A percentile compares a stretch with the other conserved stretches of the same genome.
Evolutionary conservation across 2,113 vertebrate species (phyloP).

Genomic region (Peromyscus maniculatus): DNA sequence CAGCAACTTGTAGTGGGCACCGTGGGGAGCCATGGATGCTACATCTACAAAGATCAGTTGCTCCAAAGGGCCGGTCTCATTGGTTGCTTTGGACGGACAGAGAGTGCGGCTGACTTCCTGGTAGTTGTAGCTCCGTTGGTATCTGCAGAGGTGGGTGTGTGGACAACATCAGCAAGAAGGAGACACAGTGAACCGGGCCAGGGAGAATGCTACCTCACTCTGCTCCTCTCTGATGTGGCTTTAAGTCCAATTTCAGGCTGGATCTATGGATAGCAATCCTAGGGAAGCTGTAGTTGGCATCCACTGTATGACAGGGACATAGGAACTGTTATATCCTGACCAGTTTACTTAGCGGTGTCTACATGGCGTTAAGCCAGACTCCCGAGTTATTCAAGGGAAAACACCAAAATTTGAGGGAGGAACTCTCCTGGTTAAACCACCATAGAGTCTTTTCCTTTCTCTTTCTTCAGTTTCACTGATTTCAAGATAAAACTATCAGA

Average conservation of each 20-base stretch:
- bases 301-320: background rate
- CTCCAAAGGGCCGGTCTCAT: conserved; percentile 84
- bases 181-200: background rate
- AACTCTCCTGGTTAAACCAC: background rate
- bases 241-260: conserved; percentile 6
- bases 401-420: background rate
- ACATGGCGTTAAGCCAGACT: background rate
- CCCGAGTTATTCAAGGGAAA: background rate
- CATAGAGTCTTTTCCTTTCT: background rate
- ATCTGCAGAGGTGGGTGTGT: conserved; percentile 75
- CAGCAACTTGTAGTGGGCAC: conserved; percentile 86
- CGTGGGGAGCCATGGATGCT: conserved; percentile 89
- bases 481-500: background rate
- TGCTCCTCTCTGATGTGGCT: background rate
- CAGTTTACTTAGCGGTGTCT: background rate
- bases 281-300: background rate
- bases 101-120: conserved; percentile 91
- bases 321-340: background rate
- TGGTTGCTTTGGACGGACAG: conserved; percentile 88
- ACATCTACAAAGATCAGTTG: conserved; percentile 89
- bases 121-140: conserved; percentile 90
- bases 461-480: background rate
- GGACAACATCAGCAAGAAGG: background rate
- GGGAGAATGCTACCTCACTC: background rate
- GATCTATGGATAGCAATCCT: background rate